Conservation (phyloP, 2,888 invertebrate species). For the Metallyticus violacea region DNA sequence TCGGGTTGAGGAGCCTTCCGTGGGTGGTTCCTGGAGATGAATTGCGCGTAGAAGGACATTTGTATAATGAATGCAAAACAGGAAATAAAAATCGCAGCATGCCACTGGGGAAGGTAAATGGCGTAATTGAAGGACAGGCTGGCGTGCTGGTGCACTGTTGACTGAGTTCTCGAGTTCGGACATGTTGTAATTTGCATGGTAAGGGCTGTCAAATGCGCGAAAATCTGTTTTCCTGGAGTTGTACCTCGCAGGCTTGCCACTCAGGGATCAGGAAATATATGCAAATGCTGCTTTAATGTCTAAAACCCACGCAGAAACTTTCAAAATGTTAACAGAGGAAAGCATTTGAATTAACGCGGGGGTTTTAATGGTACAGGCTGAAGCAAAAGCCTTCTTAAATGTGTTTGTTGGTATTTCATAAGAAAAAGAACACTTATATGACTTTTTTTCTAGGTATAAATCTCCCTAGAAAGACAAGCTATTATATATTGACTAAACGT, state of each 20-base stretch:
- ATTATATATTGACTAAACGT: too few species aligned
- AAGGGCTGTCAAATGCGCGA: neutral
- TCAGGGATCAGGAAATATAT: neutral
- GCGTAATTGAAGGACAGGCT: neutral
- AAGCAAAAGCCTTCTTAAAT: too few species aligned
- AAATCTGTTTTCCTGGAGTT: neutral
- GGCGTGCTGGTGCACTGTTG: neutral
- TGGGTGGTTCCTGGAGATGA: neutral
- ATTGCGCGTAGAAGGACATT: neutral
- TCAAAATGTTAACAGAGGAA: neutral
- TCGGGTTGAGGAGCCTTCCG: neutral
- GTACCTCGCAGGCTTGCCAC: neutral
- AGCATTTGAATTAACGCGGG: too few species aligned
- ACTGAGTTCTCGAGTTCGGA: neutral
- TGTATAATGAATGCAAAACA: neutral
- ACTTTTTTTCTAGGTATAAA: too few species aligned
- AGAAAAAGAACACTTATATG: too few species aligned
- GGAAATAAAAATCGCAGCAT: neutral
- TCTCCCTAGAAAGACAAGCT: too few species aligned
- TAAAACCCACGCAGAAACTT: neutral
- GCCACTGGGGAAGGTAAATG: neutral
- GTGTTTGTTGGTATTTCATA: too few species aligned
- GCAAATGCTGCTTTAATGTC: neutral
- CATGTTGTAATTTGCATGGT: neutral
- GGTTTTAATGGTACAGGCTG: too few species aligned